phyloP scores from a whole-genome alignment of 2,888 invertebrate species.

The Drosophila anomelani region DNA sequence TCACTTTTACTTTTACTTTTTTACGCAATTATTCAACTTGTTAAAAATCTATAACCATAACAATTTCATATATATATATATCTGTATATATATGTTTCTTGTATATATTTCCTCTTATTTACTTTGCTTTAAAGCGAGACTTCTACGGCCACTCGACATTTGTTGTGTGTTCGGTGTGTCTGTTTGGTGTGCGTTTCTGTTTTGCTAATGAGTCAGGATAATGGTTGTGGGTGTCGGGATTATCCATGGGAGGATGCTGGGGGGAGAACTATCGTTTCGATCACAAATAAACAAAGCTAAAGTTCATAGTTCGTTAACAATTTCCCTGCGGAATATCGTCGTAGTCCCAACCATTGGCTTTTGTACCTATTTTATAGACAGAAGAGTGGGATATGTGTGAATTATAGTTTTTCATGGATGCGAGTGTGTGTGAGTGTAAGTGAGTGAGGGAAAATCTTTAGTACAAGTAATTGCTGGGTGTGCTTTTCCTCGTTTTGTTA shows the following conservation, averaged over 20 bases:
- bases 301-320: conserved; percentile 17
- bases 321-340: conserved; percentile 20
- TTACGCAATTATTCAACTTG: conserved; percentile 83
- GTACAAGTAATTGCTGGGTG: conserved; percentile 52
- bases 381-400: conserved; percentile 67
- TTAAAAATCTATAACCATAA: conserved; percentile 82
- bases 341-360: conserved; percentile 12
- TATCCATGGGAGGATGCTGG: conserved; percentile 1
- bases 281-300: conserved; percentile 17
- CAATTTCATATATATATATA: conserved; percentile 74
- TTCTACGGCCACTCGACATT: conserved; percentile 63
- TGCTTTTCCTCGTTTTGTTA: conserved; percentile 41
- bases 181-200: conserved; percentile 39
- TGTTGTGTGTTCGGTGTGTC: conserved; percentile 39
- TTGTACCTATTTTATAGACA: conserved; percentile 40
- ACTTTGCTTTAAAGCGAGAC: conserved; percentile 71
- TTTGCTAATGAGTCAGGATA: conserved; percentile 17
- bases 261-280: conserved; percentile 7
- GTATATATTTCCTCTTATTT: conserved; percentile 65
- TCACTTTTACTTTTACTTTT: conserved; percentile 58
- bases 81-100: conserved; percentile 50
- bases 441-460: conserved; percentile 46
- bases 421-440: conserved; percentile 14
- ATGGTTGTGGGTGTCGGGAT: conserved; percentile 4
- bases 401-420: conserved; percentile 5